Base-by-base conservation (phyloP, 2,888 invertebrate species). In the Drosophila kanekoi region DNA sequence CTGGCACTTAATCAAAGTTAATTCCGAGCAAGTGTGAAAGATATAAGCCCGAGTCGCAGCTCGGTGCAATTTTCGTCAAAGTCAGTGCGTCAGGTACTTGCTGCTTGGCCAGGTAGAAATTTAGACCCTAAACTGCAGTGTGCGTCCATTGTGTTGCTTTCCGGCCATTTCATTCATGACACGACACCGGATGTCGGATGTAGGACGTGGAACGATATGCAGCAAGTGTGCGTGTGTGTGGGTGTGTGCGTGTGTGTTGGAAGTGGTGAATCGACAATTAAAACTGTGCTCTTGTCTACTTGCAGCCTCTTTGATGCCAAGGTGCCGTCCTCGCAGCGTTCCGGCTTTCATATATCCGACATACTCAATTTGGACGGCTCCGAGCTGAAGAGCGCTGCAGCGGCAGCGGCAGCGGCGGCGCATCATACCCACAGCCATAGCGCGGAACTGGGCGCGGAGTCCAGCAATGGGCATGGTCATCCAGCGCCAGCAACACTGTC, bases 281-380 rank as follows among this genome's bases (percentile, higher is more conserved):
- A 62, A 57, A 59, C 35, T 20, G 2, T 45, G 40, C 44, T 61
- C 53, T 73, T 56, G 28, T 71, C 43, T 79, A 84, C 75, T 94
- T 94, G 11, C 94, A 97, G 97, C 89, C 93, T 97, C 67, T 93
- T 97, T 91, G 97, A 97, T 91, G 96, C 91, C 45, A 92, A 92
- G 83, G 90, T 92, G 60, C 92, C 92, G 33, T 89, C 92, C 8
- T 95, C 95, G 56, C 95, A 95, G 81, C 94, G 96, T 0, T 95
- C 95, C 44, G 96, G 98, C 68, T 98, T 98, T 93, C 97, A 97
- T 90, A 98, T 98, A 89, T 97, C 97, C 84, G 98, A 98, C 92
- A 98, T 98, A 89, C 93, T 98, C 89, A 98, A 98, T 85, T 93
- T 98, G 85, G 97, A 97, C 89, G 96, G 96, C 80, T 94, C 91